These are phyloP conservation scores for Chelonus insularis DNA, from an alignment of 1,140 invertebrate genomes.

Conservation along the genomic window DNA sequence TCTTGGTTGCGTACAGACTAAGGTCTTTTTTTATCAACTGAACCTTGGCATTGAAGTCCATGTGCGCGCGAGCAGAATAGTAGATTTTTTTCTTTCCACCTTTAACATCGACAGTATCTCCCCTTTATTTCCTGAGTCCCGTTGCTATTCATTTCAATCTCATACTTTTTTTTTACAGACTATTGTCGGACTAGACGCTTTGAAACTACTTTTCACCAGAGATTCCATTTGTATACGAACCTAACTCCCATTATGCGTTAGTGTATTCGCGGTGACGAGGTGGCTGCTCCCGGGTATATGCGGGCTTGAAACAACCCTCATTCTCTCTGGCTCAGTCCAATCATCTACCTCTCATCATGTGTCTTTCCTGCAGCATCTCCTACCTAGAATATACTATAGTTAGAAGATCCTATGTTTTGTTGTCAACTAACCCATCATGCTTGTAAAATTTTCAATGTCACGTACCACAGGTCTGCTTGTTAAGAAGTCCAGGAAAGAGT, in stretches of 20 bases:
- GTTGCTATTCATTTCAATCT: slow-evolving; percentile 22
- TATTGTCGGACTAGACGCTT: slow-evolving; percentile 38
- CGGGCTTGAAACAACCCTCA: slow-evolving; percentile 14
- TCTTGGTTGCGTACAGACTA: not conserved
- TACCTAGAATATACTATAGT: not conserved
- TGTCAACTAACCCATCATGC: not conserved
- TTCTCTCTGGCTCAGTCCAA: slow-evolving; percentile 1
- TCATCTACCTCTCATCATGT: slow-evolving; percentile 6
- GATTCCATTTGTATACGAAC: slow-evolving; percentile 21
- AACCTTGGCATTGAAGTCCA: slow-evolving; percentile 36
- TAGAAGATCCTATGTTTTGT: not conserved
- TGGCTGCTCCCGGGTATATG: not conserved
- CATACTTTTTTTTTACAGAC: slow-evolving; percentile 24
- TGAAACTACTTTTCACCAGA: slow-evolving; percentile 39
- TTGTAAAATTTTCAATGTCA: slow-evolving; percentile 27
- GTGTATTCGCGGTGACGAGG: slow-evolving; percentile 27
- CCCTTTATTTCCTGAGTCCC: slow-evolving; percentile 26
- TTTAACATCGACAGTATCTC: slow-evolving; percentile 16
- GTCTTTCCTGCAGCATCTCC: not conserved
- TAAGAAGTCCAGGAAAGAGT: not conserved
- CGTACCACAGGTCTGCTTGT: slow-evolving; percentile 22
- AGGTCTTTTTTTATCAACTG: not conserved
- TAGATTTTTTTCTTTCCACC: slow-evolving; percentile 9
- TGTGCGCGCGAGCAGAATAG: not conserved
- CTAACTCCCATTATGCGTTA: slow-evolving; percentile 24